Evolutionary conservation across 2,113 vertebrate genomes (phyloP), one percentile per base, ranked within the genome.

Genomic region (Seriola rivoliana): DNA sequence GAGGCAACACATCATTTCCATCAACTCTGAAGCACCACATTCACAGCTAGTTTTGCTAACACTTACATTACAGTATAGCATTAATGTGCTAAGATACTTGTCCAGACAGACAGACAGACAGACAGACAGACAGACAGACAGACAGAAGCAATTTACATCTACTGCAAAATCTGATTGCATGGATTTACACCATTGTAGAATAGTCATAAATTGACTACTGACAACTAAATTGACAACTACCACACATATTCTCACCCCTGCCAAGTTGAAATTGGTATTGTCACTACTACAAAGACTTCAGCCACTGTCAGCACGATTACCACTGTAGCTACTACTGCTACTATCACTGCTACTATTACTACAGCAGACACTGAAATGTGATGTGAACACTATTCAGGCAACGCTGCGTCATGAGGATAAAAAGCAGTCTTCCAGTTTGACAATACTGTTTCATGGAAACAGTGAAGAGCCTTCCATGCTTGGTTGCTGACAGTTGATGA

Each of bases 131-230:
- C 17, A 50, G 17, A 17, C 23, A 23, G 23, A 23, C 23, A 2
- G 12, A 7, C 23, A 58, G 58, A 16, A 34, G 76, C 62, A 63
- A 76, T 64, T 29, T 21, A 4, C 23, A 59, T 68, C 21, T 70
- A 14, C 58, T 44, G 38, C 71, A 67, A 62, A 67, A 80, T 48
- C n/a, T 62, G 29, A 68, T 21, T 32, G 34, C 44, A 63, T 25
- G 52, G 29, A 63, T 73, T 59, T n/a, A 52, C 0, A 11, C 25
- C 8, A 14, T 75, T 62, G 44, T 32, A 38, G 50, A 9, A 34
- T 7, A 23, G 23, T 23, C 23, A 23, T 23, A 23, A 23, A 23
- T 23, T 23, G 23, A 23, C 23, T 23, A 23, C 23, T 23, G 23
- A 23, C 23, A 23, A 23, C 23, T 23, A 23, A 23, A 23, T 23